A percentile compares a stretch with the other conserved stretches of the same genome.
These are phyloP conservation scores for Drosophila percnosoma DNA, from an alignment of 2,888 invertebrate genomes.

Conservation along the genomic window DNA sequence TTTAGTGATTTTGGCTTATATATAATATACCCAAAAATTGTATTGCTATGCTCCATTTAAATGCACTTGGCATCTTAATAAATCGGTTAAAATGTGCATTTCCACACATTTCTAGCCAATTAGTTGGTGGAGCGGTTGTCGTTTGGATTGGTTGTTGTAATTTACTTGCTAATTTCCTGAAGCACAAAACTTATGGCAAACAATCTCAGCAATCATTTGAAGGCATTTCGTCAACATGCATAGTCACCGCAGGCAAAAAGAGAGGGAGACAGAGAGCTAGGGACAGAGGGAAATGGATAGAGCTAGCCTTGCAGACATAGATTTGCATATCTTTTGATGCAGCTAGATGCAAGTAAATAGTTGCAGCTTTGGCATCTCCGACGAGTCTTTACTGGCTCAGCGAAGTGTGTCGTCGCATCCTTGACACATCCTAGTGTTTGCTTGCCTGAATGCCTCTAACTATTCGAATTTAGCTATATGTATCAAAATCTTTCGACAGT, in stretches of 20 bases:
- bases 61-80: slow-evolving; percentile 12
- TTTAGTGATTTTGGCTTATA: neutral
- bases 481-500: slow-evolving; percentile 16
- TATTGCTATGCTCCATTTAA: slow-evolving; percentile 5
- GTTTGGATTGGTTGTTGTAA: slow-evolving; percentile 49
- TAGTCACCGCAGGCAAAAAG: slow-evolving; percentile 1
- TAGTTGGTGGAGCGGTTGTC: slow-evolving; percentile 8
- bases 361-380: slow-evolving; percentile 47
- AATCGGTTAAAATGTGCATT: slow-evolving; percentile 32
- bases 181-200: slow-evolving; percentile 55
- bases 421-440: slow-evolving; percentile 19
- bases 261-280: neutral
- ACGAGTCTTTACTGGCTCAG: slow-evolving; percentile 28
- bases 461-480: slow-evolving; percentile 11
- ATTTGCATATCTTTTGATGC: slow-evolving; percentile 69
- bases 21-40: neutral
- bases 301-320: slow-evolving; percentile 3
- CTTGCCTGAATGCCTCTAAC: neutral
- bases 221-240: slow-evolving; percentile 59
- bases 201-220: slow-evolving; percentile 56
- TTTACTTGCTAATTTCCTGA: slow-evolving; percentile 71
- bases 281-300: neutral
- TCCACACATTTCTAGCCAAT: slow-evolving; percentile 45
- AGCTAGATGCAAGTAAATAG: slow-evolving; percentile 44
- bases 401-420: slow-evolving; percentile 4